These are phyloP conservation scores for Galerucella pusilla DNA, from an alignment of 2,888 invertebrate genomes.

Conservation along the genomic window DNA sequence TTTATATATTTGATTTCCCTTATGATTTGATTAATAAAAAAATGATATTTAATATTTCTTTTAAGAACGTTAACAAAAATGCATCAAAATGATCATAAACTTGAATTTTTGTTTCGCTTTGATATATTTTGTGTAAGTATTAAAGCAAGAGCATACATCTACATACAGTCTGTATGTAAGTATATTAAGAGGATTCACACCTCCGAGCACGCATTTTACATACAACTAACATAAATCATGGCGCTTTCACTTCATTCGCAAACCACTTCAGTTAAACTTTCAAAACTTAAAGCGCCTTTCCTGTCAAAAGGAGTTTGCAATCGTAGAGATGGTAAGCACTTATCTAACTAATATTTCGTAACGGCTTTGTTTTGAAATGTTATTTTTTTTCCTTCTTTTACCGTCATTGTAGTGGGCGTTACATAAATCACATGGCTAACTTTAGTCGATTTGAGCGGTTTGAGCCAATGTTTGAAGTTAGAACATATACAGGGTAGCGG, in stretches of 20 bases:
- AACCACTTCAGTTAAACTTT: slow-evolving; percentile 33
- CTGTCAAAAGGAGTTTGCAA: slow-evolving; percentile 34
- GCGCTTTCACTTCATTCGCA: slow-evolving; percentile 24
- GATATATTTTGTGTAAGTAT: neutral
- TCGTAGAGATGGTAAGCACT: slow-evolving; percentile 18
- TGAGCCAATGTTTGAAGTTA: too few relatives aligned
- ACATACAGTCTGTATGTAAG: slow-evolving; percentile 19
- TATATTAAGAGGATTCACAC: slow-evolving; percentile 23
- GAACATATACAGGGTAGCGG: too few relatives aligned
- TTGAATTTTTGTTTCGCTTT: neutral
- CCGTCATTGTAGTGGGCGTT: too few relatives aligned
- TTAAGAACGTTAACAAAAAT: too few relatives aligned
- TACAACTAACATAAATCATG: slow-evolving; percentile 37
- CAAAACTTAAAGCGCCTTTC: slow-evolving; percentile 38
- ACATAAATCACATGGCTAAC: too few relatives aligned
- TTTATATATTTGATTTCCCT: too few relatives aligned
- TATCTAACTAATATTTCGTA: neutral
- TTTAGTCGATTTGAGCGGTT: too few relatives aligned
- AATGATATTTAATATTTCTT: too few relatives aligned
- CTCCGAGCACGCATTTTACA: slow-evolving; percentile 23
- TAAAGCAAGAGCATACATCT: neutral
- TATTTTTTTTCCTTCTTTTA: too few relatives aligned
- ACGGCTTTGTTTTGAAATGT: neutral
- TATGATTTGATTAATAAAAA: too few relatives aligned
- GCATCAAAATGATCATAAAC: too few relatives aligned